Percentiles rank a stretch among this genome's conserved stretches.
These are phyloP conservation scores for Drosophila melanosoma DNA, from an alignment of 2,888 invertebrate species.

Conservation along the genomic window DNA sequence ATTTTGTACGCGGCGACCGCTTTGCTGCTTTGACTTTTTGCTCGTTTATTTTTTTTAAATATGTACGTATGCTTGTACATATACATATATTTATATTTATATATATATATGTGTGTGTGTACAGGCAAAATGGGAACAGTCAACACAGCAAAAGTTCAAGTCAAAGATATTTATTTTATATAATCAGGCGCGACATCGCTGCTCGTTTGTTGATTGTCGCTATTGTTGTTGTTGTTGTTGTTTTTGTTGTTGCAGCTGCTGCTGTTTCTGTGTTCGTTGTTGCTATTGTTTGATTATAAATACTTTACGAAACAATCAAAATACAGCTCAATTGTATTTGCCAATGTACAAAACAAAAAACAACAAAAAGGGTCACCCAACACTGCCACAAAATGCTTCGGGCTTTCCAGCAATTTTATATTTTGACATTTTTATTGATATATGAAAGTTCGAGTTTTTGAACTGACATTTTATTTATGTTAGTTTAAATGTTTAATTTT, in stretches of 20 bases:
- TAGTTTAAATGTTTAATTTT: not conserved
- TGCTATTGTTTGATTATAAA: constrained; percentile 64
- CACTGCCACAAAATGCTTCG: constrained; percentile 5
- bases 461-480: not conserved
- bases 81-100: constrained; percentile 1
- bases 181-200: constrained; percentile 68
- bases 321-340: constrained; percentile 21
- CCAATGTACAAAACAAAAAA: constrained; percentile 6
- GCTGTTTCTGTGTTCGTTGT: constrained; percentile 22
- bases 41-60: constrained; percentile 70
- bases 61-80: constrained; percentile 27
- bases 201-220: constrained; percentile 58
- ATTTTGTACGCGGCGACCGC: constrained; percentile 79
- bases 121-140: constrained; percentile 77
- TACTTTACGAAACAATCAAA: constrained; percentile 63
- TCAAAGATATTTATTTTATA: constrained; percentile 70
- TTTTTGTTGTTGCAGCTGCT: not conserved
- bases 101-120: constrained; percentile 11
- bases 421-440: not conserved
- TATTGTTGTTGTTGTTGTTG: constrained; percentile 6
- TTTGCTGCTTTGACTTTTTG: constrained; percentile 79
- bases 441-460: not conserved
- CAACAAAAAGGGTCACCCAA: constrained; percentile 42
- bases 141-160: constrained; percentile 73
- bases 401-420: not conserved